Conservation (phyloP, 2,113 vertebrate genomes). For the Pan paniscus region DNA sequence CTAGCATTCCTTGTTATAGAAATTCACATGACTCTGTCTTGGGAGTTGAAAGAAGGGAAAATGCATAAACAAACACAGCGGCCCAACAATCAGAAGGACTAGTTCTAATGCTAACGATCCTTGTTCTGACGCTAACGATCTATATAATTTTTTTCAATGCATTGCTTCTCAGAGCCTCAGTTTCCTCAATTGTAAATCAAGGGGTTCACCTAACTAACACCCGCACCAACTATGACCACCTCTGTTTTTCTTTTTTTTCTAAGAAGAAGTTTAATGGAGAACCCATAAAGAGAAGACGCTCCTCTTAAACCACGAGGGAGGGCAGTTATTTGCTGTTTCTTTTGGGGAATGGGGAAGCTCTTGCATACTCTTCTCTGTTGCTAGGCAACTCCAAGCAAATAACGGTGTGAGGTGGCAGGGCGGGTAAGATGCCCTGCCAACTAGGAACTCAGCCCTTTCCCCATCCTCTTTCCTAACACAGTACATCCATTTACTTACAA, state of each 20-base stretch:
- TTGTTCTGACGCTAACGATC: neutral
- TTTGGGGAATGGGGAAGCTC: neutral
- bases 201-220: neutral
- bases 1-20: neutral
- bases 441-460: neutral
- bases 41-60: neutral
- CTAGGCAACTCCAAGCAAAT: slow-evolving; percentile 52
- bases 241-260: neutral
- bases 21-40: neutral
- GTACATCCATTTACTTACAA: slow-evolving; percentile 89
- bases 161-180: neutral
- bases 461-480: fast-evolving
- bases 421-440: neutral
- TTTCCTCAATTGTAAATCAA: neutral
- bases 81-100: neutral
- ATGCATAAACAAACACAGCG: neutral
- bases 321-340: neutral
- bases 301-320: neutral
- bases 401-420: neutral
- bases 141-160: neutral
- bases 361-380: neutral
- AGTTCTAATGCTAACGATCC: neutral
- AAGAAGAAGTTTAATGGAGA: neutral
- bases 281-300: neutral
- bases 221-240: neutral